Conservation (phyloP, 2,797 vertebrate species). For the Myotis vivesi region DNA sequence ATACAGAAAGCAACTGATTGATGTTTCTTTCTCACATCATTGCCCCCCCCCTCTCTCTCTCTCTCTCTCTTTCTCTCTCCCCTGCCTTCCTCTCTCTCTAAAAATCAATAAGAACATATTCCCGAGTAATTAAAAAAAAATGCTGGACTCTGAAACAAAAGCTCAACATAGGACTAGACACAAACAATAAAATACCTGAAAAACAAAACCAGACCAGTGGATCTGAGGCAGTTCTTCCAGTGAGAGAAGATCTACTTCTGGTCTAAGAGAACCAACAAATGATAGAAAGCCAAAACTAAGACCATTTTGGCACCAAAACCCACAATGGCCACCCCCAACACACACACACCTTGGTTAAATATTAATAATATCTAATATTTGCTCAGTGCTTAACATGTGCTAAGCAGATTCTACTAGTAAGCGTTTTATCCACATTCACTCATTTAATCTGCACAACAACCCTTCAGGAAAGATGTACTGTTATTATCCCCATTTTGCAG, state of each 20-base stretch:
- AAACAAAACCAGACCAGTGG: neutral
- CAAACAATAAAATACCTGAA: neutral
- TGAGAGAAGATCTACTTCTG: neutral
- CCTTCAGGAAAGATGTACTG: neutral
- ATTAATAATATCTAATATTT: neutral
- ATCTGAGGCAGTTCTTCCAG: neutral
- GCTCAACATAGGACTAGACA: neutral
- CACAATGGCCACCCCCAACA: neutral
- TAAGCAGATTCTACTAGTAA: neutral
- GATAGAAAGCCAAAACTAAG: neutral
- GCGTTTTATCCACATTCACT: neutral
- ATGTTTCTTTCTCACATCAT: neutral
- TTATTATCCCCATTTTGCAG: neutral
- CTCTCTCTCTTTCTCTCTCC: no score
- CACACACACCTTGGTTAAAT: neutral
- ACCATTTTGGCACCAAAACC: neutral
- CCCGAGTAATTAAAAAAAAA: neutral
- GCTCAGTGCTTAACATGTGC: neutral
- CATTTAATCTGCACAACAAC: neutral
- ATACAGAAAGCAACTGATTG: neutral
- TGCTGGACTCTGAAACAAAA: neutral
- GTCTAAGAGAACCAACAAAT: neutral
- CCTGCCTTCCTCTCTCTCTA: neutral
- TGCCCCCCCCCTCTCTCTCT: neutral
- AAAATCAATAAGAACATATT: neutral